Base-by-base conservation (phyloP, 2,888 invertebrate species). In the Allophyes oxyacanthae region DNA sequence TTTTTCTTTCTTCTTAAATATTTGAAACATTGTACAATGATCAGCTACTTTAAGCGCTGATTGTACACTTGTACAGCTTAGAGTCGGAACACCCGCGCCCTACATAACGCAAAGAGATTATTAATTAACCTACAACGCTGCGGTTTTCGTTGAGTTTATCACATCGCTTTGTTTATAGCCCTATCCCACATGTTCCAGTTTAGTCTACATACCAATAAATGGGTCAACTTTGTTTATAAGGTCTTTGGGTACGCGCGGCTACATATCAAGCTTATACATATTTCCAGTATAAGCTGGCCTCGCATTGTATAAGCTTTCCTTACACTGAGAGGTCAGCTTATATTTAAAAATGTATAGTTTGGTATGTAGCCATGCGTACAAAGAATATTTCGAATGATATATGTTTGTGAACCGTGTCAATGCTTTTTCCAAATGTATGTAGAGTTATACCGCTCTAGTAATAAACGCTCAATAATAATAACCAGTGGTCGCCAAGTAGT, bases 151-250 rank as follows among this genome's bases (percentile, higher is more conserved):
- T 49, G 64, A 53, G 6, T 13, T 46, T 41, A 56, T 64, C 36
- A 38, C 49, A 41, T 14, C 58, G 49, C 54, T 62, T 43, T 56
- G 67, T 46, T 49, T 60, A 46, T 50, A 58, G 55, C 64, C 66
- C 67, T 73, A 51, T 50, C 48, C 32, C 64, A 71, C 64, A 60
- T 68, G 69, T 46, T 44, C 14, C 46, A 48, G 61, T 64, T 70
- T 66, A 58, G 70, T 66, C 64, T 70, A 63, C 58, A 53, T 65
- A 58, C 40, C 32, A 37, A 59, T 64, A 74, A 70, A 74, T 77
- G 53, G 75, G 77, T 56, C 78, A 64, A 53, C 42, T 64, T 73
- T 75, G 71, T 75, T 71, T 73, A 69, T 28, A 68, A 60, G 58
- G 54, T 58, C 58, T 45, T 41, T 14, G 38, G 32, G 58, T 64